phyloP scores from a whole-genome alignment of 2,113 vertebrate species.

The Larimichthys crocea region DNA sequence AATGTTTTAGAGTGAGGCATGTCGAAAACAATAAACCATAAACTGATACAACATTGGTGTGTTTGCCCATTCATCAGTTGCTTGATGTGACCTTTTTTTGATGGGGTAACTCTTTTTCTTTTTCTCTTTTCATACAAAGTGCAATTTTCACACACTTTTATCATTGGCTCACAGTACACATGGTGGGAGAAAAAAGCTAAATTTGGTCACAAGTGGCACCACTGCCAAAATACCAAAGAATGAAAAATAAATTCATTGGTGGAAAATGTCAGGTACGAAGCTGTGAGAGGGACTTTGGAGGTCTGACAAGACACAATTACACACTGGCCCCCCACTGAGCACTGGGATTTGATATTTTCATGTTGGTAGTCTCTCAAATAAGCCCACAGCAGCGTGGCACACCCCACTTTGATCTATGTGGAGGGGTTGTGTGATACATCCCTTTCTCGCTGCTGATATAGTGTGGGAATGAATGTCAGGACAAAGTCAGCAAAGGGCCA shows the following conservation, averaged over 20 bases:
- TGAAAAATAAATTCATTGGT: constrained; percentile 76
- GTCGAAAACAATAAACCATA: constrained; percentile 27
- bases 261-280: constrained; percentile 78
- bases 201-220: constrained; percentile 73
- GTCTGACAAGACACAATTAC: constrained; percentile 82
- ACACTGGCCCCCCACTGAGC: constrained; percentile 67
- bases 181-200: constrained; percentile 59
- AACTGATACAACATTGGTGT: constrained; percentile 24
- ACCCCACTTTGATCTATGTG: constrained; percentile 73
- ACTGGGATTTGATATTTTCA: constrained; percentile 76
- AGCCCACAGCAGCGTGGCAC: constrained; percentile 57
- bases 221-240: constrained; percentile 78
- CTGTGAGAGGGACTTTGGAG: constrained; percentile 77
- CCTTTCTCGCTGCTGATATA: constrained; percentile 46
- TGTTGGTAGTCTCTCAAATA: constrained; percentile 68
- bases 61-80: constrained; percentile 39
- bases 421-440: constrained; percentile 50
- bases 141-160: constrained; percentile 59
- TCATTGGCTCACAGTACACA: constrained; percentile 55
- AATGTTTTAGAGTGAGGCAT: neutral
- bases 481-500: constrained; percentile 61
- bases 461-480: constrained; percentile 69
- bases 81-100: constrained; percentile 61
- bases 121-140: constrained; percentile 50
- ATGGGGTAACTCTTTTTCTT: constrained; percentile 31